Conservation (phyloP, 2,888 invertebrate species). For the Caprella mutica region DNA sequence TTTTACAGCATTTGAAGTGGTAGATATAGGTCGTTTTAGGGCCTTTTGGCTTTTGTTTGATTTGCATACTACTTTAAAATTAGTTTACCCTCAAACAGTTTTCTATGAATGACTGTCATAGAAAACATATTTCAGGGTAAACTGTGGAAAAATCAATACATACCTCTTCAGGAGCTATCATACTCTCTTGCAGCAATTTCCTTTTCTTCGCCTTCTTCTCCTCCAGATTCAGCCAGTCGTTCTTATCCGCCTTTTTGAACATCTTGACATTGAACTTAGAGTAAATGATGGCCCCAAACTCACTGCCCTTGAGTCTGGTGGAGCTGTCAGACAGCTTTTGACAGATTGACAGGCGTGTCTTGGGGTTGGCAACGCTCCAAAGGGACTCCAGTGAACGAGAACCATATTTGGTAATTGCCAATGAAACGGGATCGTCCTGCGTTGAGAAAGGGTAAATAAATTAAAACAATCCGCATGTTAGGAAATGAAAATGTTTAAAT, state of each 20-base stretch:
- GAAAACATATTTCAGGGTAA: too few species aligned
- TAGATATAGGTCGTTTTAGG: too few species aligned
- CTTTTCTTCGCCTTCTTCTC: slow-evolving; percentile 20
- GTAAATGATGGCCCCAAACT: slow-evolving; percentile 20
- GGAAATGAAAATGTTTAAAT: too few species aligned
- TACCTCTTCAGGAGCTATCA: too few species aligned
- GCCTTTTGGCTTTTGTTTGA: too few species aligned
- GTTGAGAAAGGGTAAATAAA: too few species aligned
- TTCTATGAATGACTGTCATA: too few species aligned
- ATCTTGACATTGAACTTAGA: slow-evolving; percentile 19
- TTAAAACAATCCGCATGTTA: too few species aligned
- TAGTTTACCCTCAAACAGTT: too few species aligned
- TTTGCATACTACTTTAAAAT: too few species aligned
- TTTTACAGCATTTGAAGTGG: too few species aligned
- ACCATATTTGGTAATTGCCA: slow-evolving; percentile 29
- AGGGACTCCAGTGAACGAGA: slow-evolving; percentile 27
- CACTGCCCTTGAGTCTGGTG: slow-evolving; percentile 16
- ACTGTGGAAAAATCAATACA: too few species aligned
- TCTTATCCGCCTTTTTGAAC: slow-evolving; percentile 20
- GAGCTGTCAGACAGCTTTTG: slow-evolving; percentile 15
- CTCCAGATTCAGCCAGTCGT: slow-evolving; percentile 23
- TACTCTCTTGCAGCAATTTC: slow-evolving; percentile 18
- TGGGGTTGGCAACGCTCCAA: slow-evolving; percentile 20
- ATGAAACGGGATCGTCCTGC: slow-evolving; percentile 6
- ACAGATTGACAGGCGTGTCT: slow-evolving; percentile 17